Percentiles rank a stretch among this genome's conserved stretches.
Conservation (phyloP, 1,140 invertebrate genomes). For the Pseudoatta argentina region DNA sequence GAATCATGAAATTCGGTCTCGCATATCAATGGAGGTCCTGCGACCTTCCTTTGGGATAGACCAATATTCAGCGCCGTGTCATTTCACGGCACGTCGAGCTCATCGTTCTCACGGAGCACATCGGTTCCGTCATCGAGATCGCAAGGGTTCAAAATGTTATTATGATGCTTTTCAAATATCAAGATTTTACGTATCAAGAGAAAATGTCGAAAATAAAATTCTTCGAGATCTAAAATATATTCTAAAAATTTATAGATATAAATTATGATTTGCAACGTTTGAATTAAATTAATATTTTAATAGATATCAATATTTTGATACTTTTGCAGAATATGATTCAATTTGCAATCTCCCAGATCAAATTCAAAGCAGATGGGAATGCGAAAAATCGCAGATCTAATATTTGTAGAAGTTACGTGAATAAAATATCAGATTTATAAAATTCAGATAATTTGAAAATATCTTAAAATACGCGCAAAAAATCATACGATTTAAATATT, state of each 20-base stretch:
- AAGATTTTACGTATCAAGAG: not conserved
- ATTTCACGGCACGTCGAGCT: slow-evolving; percentile 51
- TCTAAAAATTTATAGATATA: not conserved
- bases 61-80: slow-evolving; percentile 37
- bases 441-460: not conserved
- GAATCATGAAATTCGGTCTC: slow-evolving; percentile 43
- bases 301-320: not conserved
- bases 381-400: not conserved
- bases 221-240: not conserved
- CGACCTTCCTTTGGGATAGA: not conserved
- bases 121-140: slow-evolving; percentile 5
- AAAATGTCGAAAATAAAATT: not conserved
- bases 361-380: not conserved
- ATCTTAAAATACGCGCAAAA: not conserved
- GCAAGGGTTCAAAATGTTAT: not conserved
- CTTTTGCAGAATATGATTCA: not conserved
- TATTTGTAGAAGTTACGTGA: not conserved
- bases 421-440: no score
- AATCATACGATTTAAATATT: not conserved
- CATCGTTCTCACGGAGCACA: slow-evolving; percentile 12
- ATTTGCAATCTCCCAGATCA: not conserved
- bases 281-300: not conserved
- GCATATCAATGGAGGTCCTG: slow-evolving; percentile 36
- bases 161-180: not conserved
- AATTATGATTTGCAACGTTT: not conserved